Conservation (phyloP, 2,888 invertebrate species). For the Chymomyza amoena region DNA sequence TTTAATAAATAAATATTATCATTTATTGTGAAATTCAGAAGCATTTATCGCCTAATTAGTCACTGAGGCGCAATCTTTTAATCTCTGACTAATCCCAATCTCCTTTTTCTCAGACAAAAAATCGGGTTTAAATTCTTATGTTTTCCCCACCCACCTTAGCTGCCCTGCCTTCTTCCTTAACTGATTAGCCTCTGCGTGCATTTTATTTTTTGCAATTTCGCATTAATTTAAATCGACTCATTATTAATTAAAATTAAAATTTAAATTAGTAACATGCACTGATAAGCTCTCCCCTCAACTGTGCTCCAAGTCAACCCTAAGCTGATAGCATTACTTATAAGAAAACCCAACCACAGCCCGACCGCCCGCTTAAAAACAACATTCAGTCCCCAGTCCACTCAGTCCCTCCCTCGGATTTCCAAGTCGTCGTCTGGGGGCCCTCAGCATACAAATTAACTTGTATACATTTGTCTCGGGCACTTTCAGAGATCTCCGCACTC, state of each 20-base stretch:
- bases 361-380: background rate
- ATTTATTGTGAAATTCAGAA: too few species aligned
- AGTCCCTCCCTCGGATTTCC: background rate
- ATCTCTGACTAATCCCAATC: too few species aligned
- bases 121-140: background rate
- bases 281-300: background rate
- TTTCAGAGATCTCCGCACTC: background rate
- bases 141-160: background rate
- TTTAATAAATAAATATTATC: background rate
- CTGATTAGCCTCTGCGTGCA: background rate
- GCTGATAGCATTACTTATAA: background rate
- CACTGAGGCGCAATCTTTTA: too few species aligned
- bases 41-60: too few species aligned
- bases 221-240: background rate
- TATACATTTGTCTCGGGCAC: conserved; percentile 1
- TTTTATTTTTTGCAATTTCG: background rate
- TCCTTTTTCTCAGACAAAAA: background rate
- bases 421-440: conserved; percentile 29
- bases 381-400: background rate
- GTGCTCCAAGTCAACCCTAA: background rate
- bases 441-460: conserved; percentile 59
- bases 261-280: background rate
- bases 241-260: background rate
- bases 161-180: background rate
- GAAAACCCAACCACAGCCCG: too few species aligned